Conservation (phyloP, 2,797 vertebrate genomes). For the Rhinichthys osculus region DNA sequence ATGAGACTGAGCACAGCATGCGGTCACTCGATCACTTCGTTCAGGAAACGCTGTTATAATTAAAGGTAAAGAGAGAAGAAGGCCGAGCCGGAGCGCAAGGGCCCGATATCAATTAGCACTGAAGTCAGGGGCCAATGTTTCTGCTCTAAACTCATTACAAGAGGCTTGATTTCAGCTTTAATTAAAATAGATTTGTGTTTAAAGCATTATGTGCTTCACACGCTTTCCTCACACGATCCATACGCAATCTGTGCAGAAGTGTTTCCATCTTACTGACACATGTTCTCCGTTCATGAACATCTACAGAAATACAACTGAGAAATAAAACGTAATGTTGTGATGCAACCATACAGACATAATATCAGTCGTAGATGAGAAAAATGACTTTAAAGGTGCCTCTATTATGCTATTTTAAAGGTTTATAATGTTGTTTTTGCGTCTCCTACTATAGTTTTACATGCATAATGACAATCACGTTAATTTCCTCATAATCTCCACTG, state of each 20-base stretch:
- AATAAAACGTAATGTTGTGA: too few relatives aligned
- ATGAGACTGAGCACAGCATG: not conserved
- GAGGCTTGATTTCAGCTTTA: constrained; percentile 66
- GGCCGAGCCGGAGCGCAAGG: constrained; percentile 35
- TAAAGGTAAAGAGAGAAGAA: constrained; percentile 61
- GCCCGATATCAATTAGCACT: constrained; percentile 63
- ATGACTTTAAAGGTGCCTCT: rapidly evolving
- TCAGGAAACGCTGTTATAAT: constrained; percentile 54
- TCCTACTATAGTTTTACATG: not conserved
- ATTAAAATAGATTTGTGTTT: constrained; percentile 76
- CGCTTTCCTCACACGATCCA: constrained; percentile 45
- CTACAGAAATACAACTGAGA: not conserved
- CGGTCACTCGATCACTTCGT: constrained; percentile 43
- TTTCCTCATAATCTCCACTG: too few relatives aligned
- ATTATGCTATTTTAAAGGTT: too few relatives aligned
- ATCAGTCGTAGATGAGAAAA: not conserved
- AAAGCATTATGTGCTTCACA: constrained; percentile 46
- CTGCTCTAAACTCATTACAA: constrained; percentile 65
- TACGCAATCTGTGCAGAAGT: constrained; percentile 15
- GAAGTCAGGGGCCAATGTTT: constrained; percentile 55
- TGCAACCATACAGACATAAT: not conserved
- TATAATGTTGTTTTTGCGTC: rapidly evolving
- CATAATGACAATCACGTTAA: not conserved
- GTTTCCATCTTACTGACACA: constrained; percentile 9
- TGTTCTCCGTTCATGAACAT: not conserved